phyloP scores from a whole-genome alignment of 2,797 vertebrate species.

The Dendrocincla fuliginosa region DNA sequence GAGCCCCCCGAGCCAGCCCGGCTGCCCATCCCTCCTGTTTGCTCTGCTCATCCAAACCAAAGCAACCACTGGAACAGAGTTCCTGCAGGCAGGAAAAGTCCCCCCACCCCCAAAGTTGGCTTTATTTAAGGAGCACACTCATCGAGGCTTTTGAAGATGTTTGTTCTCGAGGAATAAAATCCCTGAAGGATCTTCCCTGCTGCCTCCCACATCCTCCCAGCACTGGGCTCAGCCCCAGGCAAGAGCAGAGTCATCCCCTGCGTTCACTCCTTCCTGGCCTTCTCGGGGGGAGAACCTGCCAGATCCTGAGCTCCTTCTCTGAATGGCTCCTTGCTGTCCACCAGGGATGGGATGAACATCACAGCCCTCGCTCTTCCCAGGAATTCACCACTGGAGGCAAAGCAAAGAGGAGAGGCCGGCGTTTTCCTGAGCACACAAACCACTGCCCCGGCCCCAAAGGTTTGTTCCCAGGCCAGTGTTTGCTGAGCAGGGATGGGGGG shows the following conservation, averaged over 20 bases:
- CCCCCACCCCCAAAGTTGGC: neutral
- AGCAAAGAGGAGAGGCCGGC: conserved; percentile 11
- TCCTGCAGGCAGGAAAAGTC: neutral
- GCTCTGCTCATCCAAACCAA: conserved; percentile 7
- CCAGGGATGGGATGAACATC: conserved; percentile 32
- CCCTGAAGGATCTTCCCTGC: conserved; percentile 29
- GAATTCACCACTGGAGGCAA: conserved; percentile 28
- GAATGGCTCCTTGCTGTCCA: conserved; percentile 54
- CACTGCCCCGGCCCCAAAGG: conserved; percentile 21
- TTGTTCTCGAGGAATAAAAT: conserved; percentile 45
- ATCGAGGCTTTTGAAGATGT: conserved; percentile 25
- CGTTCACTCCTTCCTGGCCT: conserved; percentile 35
- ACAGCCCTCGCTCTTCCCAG: conserved; percentile 33
- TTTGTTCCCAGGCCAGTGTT: conserved; percentile 49
- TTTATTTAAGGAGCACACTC: neutral
- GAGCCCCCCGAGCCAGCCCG: neutral
- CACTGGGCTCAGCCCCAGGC: neutral
- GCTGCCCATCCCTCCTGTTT: neutral
- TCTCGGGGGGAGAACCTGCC: conserved; percentile 16
- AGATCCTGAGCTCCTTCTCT: conserved; percentile 24
- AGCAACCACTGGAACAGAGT: neutral
- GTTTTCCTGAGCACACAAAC: conserved; percentile 36
- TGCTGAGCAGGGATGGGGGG: neutral
- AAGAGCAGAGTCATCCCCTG: conserved; percentile 8
- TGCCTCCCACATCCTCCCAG: conserved; percentile 38